phyloP scores from a whole-genome alignment of 2,888 invertebrate species.

The Tenthredo livida region DNA sequence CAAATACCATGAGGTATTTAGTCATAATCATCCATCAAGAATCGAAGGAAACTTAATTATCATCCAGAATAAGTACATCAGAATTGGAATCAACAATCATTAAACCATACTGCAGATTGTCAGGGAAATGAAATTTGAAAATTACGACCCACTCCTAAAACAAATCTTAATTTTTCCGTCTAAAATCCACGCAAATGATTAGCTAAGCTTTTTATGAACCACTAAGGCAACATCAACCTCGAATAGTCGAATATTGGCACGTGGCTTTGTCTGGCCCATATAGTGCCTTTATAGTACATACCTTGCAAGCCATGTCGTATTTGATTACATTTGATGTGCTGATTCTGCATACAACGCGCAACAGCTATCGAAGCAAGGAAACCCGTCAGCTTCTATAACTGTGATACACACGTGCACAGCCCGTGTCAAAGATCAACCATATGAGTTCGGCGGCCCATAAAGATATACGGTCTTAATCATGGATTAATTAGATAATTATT shows the following conservation, averaged over 20 bases:
- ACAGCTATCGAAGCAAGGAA: conserved; percentile 13
- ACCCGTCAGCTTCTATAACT: not conserved
- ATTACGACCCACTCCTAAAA: not conserved
- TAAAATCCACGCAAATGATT: conserved; percentile 1
- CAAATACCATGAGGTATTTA: not conserved
- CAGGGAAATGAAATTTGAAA: not conserved
- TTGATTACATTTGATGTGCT: conserved; percentile 34
- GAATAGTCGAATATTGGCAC: conserved; percentile 8
- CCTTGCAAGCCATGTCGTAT: conserved; percentile 28
- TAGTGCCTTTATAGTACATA: not conserved
- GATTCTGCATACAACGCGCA: conserved; percentile 19
- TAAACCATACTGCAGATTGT: not conserved
- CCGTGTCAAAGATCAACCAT: not conserved
- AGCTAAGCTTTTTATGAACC: not conserved
- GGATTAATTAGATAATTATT: conserved; percentile 3
- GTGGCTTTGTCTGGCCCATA: conserved; percentile 5
- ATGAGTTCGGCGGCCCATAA: not conserved
- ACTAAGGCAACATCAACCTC: not conserved
- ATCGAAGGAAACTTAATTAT: not conserved
- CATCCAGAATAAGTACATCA: not conserved
- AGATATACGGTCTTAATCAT: not conserved
- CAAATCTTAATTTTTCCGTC: not conserved
- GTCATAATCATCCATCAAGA: not conserved
- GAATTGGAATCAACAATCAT: not conserved
- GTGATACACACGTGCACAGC: not conserved